Evolutionary conservation across 2,797 vertebrate species (phyloP), one percentile per base, ranked within the genome.

Genomic region (Apogon talboti): DNA sequence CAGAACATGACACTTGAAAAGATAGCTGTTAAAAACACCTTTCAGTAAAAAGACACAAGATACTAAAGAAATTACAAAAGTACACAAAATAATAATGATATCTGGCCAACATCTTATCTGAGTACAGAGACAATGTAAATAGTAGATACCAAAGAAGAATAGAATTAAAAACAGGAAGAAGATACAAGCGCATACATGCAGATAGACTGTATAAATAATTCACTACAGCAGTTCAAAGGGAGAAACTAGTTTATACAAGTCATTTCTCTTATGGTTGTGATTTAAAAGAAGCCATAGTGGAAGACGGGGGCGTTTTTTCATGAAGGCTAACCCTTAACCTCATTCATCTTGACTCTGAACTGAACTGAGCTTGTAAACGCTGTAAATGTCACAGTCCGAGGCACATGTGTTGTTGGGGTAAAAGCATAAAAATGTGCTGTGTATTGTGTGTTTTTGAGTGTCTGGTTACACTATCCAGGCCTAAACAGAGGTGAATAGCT

Each of bases 361-460:
- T 28, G 15, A 60, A 35, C 33, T 0, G 33, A 35, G 33, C 33
- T 35, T 10, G 33, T 35, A 35, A 35, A 35, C 10, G 33, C 10
- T 35, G 24, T 28, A 28, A 28, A 28, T 38, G 40, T 46, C 24
- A 30, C 51, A 47, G 28, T 13, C 16, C 14, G 42, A 16, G 4
- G 37, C 4, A 19, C 13, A 52, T 6, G 19, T 15, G 4, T 4
- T 28, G 18, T 16, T 21, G 9, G 47, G 12, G 21, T 1, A n/a
- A 49, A 30, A 33, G 37, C 13, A 41, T 15, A 11, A n/a, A 35
- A 19, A 16, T 24, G 11, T 41, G 30, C 3, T 13, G 40, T 16
- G 7, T 11, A 13, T 38, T 37, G 7, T 38, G 21, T 33, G 0
- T 42, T 14, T 42, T 30, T 0, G 6, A 0, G 13, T 33, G 21